These are phyloP conservation scores for Endomychus coccineus DNA, from an alignment of 2,888 invertebrate genomes.

Conservation along the genomic window DNA sequence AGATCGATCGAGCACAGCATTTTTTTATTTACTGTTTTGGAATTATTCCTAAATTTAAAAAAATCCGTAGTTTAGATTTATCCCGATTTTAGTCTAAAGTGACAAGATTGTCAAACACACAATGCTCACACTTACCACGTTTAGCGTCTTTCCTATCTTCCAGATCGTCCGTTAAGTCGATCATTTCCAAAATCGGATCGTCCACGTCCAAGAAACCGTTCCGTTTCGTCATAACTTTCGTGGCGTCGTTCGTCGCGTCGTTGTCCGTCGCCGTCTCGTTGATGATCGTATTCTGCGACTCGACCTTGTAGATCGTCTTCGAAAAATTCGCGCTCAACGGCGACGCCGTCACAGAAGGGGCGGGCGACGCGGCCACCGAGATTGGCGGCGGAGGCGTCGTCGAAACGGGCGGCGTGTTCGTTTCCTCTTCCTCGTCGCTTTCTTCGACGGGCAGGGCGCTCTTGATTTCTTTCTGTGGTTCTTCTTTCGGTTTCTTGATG, in stretches of 20 bases:
- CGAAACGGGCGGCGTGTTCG: not conserved
- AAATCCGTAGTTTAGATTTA: too few species aligned
- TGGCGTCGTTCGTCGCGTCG: too few species aligned
- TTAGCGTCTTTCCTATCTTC: slow-evolving; percentile 44
- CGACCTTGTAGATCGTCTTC: slow-evolving; percentile 5
- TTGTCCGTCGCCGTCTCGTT: not conserved
- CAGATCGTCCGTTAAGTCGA: slow-evolving; percentile 53
- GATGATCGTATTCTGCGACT: not conserved
- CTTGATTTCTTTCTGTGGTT: slow-evolving; percentile 47
- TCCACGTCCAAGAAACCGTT: slow-evolving; percentile 34
- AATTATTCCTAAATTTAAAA: too few species aligned
- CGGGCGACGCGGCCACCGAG: slow-evolving; percentile 6
- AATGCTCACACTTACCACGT: slow-evolving; percentile 28
- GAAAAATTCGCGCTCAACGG: slow-evolving; percentile 4
- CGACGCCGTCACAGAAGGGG: slow-evolving; percentile 8
- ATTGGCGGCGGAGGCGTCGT: not conserved
- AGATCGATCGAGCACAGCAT: too few species aligned
- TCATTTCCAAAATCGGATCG: slow-evolving; percentile 47
- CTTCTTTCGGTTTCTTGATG: slow-evolving; percentile 70
- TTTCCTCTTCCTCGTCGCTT: slow-evolving; percentile 58
- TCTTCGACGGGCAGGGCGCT: slow-evolving; percentile 71
- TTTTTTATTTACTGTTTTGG: too few species aligned
- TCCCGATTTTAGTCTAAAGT: too few species aligned
- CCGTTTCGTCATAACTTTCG: slow-evolving; percentile 10
- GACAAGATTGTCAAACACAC: not conserved